phyloP scores from a whole-genome alignment of 2,113 vertebrate species.

The Phalacrocorax aristotelis region DNA sequence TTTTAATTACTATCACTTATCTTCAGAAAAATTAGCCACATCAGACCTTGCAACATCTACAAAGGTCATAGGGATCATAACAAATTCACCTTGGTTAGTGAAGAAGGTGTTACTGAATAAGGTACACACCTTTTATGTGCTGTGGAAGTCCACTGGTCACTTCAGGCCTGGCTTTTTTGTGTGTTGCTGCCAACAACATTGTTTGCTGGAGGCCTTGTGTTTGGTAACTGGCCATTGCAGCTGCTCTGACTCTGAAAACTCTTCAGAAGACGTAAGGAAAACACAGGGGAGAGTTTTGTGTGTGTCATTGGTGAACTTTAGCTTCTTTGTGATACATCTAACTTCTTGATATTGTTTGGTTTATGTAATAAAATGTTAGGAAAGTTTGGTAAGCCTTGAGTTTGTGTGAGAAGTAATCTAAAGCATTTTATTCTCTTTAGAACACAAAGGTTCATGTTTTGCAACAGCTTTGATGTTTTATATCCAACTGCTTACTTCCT shows the following conservation, averaged over 20 bases:
- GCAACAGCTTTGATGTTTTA: neutral
- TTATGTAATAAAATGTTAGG: neutral
- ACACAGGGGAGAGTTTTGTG: fast-evolving
- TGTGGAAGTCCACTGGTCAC: neutral
- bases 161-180: neutral
- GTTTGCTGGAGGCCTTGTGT: neutral
- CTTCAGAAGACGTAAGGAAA: neutral
- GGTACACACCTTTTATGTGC: neutral
- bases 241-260: neutral
- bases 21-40: neutral
- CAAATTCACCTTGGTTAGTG: neutral
- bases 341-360: neutral
- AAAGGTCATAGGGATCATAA: neutral
- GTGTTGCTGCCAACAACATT: neutral
- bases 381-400: neutral
- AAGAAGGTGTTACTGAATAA: neutral
- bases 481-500: neutral
- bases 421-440: neutral
- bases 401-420: neutral
- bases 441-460: neutral
- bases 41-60: neutral
- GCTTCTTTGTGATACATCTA: neutral
- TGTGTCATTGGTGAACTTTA: neutral
- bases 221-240: neutral
- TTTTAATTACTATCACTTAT: neutral